Conservation (phyloP, 2,113 vertebrate species). For the Lycocorax pyrrhopterus region DNA sequence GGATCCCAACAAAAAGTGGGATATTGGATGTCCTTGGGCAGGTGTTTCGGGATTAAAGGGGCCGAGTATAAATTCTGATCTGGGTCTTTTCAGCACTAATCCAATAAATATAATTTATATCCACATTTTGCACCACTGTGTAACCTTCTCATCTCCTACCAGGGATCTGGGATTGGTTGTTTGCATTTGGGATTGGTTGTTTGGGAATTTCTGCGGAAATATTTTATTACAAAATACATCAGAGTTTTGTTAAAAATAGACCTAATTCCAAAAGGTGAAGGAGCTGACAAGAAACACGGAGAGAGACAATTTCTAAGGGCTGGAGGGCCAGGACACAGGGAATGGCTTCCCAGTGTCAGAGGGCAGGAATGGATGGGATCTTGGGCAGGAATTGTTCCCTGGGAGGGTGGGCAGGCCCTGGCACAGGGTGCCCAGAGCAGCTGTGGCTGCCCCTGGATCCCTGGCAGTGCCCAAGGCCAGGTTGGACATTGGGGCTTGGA, state of each 20-base stretch:
- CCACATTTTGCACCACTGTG: background rate
- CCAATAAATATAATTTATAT: background rate
- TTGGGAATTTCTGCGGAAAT: background rate
- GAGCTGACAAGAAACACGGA: background rate
- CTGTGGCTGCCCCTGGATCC: background rate
- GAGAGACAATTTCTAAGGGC: rapidly evolving
- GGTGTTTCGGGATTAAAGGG: conserved; percentile 71
- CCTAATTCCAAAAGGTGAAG: background rate
- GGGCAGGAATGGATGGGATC: background rate
- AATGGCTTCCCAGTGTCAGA: background rate
- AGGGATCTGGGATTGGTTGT: background rate
- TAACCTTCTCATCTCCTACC: background rate
- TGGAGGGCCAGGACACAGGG: rapidly evolving
- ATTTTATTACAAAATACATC: background rate
- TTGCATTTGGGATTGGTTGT: background rate
- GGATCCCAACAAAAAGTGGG: conserved; percentile 49
- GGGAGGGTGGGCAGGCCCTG: background rate
- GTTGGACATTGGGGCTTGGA: background rate
- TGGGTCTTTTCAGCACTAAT: background rate
- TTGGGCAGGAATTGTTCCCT: background rate
- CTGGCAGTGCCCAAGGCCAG: background rate
- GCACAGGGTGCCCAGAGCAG: background rate
- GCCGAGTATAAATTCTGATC: conserved; percentile 33
- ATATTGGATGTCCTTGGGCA: conserved; percentile 71
- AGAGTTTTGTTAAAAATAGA: background rate